phyloP scores from a whole-genome alignment of 2,888 invertebrate species.

The Blastobasis lacticolella region DNA sequence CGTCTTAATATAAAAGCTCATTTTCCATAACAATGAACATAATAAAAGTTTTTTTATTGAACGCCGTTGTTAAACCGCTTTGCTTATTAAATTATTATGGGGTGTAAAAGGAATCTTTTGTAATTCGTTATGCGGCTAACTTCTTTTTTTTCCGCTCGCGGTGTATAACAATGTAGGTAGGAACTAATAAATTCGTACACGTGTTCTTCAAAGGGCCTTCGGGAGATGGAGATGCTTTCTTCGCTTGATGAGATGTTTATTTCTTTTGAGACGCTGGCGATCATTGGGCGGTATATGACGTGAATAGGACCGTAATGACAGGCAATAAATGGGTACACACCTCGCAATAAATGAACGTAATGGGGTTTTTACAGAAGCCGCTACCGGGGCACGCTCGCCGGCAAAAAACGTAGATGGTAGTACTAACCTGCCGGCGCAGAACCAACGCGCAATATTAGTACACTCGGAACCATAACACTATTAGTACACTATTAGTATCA shows the following conservation, averaged over 20 bases:
- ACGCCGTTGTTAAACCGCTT: constrained; percentile 41
- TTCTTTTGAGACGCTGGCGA: no score
- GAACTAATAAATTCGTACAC: neutral
- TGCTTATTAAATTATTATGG: constrained; percentile 55
- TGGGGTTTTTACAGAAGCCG: constrained; percentile 26
- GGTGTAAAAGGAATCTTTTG: constrained; percentile 35
- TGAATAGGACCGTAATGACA: constrained; percentile 17
- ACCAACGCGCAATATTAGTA: constrained; percentile 13
- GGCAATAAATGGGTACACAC: constrained; percentile 39
- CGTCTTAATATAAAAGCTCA: constrained; percentile 57
- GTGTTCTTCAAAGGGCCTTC: neutral
- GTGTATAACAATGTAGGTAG: neutral
- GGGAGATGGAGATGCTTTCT: no score
- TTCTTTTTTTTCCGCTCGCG: constrained; percentile 2
- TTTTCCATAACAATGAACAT: constrained; percentile 63
- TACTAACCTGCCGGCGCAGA: constrained; percentile 24
- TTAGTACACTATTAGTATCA: no score
- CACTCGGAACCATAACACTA: constrained; percentile 2
- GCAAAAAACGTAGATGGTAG: constrained; percentile 37
- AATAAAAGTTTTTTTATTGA: constrained; percentile 47
- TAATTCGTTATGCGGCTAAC: constrained; percentile 19
- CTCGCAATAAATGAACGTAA: constrained; percentile 22
- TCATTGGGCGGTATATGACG: no score
- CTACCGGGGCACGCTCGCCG: constrained; percentile 42
- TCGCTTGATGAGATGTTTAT: no score